Base-by-base conservation (phyloP, 2,113 vertebrate genomes). In the Rana temporaria region DNA sequence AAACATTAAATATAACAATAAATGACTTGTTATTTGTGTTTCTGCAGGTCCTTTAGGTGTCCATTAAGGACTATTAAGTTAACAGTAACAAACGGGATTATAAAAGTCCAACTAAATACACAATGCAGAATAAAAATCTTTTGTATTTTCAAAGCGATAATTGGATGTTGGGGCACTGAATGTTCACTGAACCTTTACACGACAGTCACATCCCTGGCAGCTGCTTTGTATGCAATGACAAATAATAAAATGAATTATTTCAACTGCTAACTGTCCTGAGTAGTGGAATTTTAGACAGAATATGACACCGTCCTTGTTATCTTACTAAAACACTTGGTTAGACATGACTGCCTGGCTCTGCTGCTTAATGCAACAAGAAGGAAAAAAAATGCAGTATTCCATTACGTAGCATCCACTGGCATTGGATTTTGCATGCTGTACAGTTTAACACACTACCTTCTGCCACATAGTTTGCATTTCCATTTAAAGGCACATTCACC, bases 221-320 rank as follows among this genome's bases (percentile, higher is more conserved):
- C 80, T 82, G 71, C 42, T 82, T 82, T 82, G 80, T 75, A 82
- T 82, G 80, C 80, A 82, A 68, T 82, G 71, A 82, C 80, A 82
- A 82, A 67, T 82, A 67, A 63, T 64, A 68, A 75, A 82, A 75
- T 82, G 63, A 75, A 75, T 82, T 82, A 75, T 75, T 75, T 82
- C 80, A 82, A 82, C 79, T 82, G 71, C 60, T 66, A 67, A 82
- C 71, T 75, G 71, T 82, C 71, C 70, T 75, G 70, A 82, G 80
- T 66, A 82, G 26, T 56, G 71, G 62, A 75, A 82, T 67, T 82
- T 82, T 75, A 62, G 22, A 59, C 71, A 67, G 80, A 82, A 82
- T 82, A 82, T 82, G 80, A 82, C 80, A 82, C 52, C 42, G 9
- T 82, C 62, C 80, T 82, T 82, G 80, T 82, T 82, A 82, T 82